Evolutionary conservation across 2,888 invertebrate genomes (phyloP).

Genomic region (Acrobasis suavella): DNA sequence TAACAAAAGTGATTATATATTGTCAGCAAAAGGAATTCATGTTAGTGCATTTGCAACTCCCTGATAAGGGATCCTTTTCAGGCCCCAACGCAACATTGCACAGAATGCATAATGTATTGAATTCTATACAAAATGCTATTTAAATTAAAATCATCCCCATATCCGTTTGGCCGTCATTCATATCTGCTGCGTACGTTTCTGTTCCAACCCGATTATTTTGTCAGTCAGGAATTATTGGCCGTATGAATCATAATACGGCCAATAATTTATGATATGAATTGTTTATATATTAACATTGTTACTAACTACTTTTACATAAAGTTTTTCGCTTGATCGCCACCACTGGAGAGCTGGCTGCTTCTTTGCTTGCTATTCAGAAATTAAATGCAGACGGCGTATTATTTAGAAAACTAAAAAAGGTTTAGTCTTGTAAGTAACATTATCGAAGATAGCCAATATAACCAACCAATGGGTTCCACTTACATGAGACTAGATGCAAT

Average conservation of each 20-base stretch:
- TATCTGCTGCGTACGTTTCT: background rate
- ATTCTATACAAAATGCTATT: background rate
- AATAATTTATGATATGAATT: background rate
- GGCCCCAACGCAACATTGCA: constrained; percentile 4
- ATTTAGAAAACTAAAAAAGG: too few species aligned
- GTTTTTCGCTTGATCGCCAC: background rate
- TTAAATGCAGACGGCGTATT: too few species aligned
- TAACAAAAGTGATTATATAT: background rate
- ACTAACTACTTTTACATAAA: background rate
- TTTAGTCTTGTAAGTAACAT: too few species aligned
- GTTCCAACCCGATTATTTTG: constrained; percentile 3
- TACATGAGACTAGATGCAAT: too few species aligned
- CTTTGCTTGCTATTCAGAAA: too few species aligned
- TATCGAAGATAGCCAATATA: too few species aligned
- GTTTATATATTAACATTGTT: background rate
- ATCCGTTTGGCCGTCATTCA: constrained; percentile 1
- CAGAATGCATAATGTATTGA: constrained; percentile 16
- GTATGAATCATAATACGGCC: background rate
- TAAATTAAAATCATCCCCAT: constrained; percentile 1
- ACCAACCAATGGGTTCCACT: too few species aligned
- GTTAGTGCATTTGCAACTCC: background rate
- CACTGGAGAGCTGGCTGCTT: too few species aligned
- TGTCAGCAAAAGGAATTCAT: background rate
- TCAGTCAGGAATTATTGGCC: background rate
- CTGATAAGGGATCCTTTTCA: constrained; percentile 19